Percentiles rank a stretch among this genome's conserved stretches.
These are phyloP conservation scores for Corapipo altera DNA, from an alignment of 2,113 vertebrate genomes.

Conservation along the genomic window DNA sequence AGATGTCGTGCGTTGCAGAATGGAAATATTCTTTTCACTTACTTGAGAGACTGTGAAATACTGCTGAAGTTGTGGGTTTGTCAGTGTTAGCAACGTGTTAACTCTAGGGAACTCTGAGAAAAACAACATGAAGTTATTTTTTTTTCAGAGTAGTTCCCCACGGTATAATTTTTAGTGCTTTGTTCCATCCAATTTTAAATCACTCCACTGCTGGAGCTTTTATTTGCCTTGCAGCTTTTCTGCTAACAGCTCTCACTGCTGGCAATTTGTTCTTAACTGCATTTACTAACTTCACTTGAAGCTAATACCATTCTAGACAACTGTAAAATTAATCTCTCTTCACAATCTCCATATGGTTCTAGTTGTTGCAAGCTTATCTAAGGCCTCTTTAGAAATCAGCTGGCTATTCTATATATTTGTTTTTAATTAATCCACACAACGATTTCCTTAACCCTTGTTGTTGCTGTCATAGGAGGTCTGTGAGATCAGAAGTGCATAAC, in stretches of 20 bases:
- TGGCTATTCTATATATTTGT: background rate
- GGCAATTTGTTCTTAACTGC: slow-evolving; percentile 44
- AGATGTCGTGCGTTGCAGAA: background rate
- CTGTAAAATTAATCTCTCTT: slow-evolving; percentile 28
- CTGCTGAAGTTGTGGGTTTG: slow-evolving; percentile 1
- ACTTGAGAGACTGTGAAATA: background rate
- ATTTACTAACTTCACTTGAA: background rate
- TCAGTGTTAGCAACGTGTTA: background rate
- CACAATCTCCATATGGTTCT: background rate
- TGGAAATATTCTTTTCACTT: background rate
- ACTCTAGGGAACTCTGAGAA: slow-evolving; percentile 36
- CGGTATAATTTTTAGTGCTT: slow-evolving; percentile 42
- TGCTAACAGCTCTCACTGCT: slow-evolving; percentile 45
- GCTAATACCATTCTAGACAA: background rate
- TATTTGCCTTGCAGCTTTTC: slow-evolving; percentile 44
- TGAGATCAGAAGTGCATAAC: background rate
- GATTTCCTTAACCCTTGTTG: background rate
- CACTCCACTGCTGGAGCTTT: slow-evolving; percentile 13
- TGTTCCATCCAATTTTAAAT: slow-evolving; percentile 49
- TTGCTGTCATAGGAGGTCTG: background rate
- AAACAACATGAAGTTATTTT: background rate
- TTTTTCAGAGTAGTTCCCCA: slow-evolving; percentile 10
- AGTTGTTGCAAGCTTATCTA: background rate
- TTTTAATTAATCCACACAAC: slow-evolving; percentile 18
- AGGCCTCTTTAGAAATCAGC: background rate